Evolutionary conservation across 2,113 vertebrate species (phyloP), one percentile per base, ranked within the genome.

Genomic region (Neotoma lepida): DNA sequence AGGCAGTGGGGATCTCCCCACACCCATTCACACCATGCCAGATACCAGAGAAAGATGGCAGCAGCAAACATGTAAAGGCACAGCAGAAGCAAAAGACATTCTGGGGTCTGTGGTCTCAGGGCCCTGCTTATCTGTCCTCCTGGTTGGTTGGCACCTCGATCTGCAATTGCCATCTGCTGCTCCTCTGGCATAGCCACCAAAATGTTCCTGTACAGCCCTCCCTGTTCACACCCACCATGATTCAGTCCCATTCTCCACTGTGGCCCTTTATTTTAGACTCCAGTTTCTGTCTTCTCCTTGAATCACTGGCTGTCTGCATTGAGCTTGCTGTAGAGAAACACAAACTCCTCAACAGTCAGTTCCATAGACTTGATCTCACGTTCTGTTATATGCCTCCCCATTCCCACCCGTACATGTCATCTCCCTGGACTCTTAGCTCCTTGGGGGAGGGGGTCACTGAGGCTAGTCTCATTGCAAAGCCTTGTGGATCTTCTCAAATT

Each of bases 381-480:
- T 10, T 56, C 9, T 39, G 33, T 22, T 35, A 2, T 2, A 26
- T 15, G 18, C 46, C 49, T 20, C 30, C 14, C 1, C 33, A 22
- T 74, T 3, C 39, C 24, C 22, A 74, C 49, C 3, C 14, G 6
- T 77, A 5, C 4, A 22, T 9, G 18, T n/a, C 5, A 1, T 0
- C 12, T 2, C 6, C 18, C 41, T 13, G 7, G 9, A 6, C 10
- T 17, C 46, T 0, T 12, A 30, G 0, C 28, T 30, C 4, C 33
- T 30, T 13, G 6, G 24, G 35, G 18, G 24, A 28, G 15, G 17
- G 2, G 1, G 41, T 85, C 56, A 46, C 0, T 1, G 35, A 61
- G 12, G 10, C 3, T 0, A 6, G 10, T 6, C 14, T 1, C 2
- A 0, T 39, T 20, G 33, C 10, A 96, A 74, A 0, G 0, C 7